Conservation (phyloP, 2,888 invertebrate species). For the Meloe dianella region DNA sequence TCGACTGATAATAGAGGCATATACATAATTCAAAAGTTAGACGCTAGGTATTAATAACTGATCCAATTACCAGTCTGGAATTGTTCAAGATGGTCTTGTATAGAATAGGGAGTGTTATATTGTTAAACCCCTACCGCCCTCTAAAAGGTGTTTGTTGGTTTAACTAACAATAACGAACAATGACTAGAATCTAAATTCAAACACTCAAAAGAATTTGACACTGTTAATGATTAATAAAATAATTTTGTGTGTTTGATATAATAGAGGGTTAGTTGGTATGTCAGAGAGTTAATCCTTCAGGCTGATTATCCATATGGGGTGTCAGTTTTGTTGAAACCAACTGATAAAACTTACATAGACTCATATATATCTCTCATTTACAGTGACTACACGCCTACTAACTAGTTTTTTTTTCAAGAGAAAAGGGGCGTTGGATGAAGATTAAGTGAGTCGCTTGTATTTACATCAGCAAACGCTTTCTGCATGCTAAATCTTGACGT, state of each 20-base stretch:
- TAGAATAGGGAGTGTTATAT: background rate
- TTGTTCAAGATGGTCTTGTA: background rate
- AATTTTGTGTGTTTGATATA: background rate
- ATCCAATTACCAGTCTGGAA: background rate
- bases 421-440: too few relatives aligned
- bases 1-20: background rate
- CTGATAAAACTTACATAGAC: conserved; percentile 7
- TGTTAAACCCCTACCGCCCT: background rate
- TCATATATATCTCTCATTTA: background rate
- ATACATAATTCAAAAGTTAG: background rate
- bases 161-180: background rate
- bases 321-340: background rate
- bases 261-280: background rate
- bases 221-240: background rate
- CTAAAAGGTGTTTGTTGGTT: background rate
- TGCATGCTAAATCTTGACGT: too few relatives aligned
- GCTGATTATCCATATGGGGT: background rate
- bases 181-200: background rate
- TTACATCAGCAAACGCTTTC: too few relatives aligned
- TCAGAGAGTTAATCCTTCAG: conserved; percentile 4
- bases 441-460: too few relatives aligned
- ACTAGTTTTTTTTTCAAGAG: background rate
- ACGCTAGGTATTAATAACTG: background rate
- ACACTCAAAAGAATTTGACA: too few relatives aligned
- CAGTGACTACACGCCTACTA: background rate